phyloP scores from a whole-genome alignment of 2,113 vertebrate genomes.

The Emydocephalus ijimae region DNA sequence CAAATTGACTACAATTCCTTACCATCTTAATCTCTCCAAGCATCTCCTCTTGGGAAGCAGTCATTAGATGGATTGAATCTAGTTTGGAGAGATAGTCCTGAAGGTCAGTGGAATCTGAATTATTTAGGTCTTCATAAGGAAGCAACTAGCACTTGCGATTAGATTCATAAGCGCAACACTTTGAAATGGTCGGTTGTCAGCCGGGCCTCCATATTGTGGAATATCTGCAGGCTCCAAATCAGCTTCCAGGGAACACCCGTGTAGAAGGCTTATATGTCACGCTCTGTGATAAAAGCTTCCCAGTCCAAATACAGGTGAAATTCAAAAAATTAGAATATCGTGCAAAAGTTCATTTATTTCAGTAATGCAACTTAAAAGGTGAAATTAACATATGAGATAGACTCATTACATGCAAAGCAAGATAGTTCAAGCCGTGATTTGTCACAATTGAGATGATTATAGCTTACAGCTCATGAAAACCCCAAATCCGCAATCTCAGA shows the following conservation, averaged over 20 bases:
- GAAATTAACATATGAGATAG: too few relatives aligned
- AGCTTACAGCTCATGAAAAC: too few relatives aligned
- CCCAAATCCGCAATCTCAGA: too few relatives aligned
- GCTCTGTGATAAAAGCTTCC: neutral
- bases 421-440: too few relatives aligned
- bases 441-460: too few relatives aligned
- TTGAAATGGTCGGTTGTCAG: neutral
- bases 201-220: neutral
- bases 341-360: too few relatives aligned
- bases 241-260: neutral
- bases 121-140: neutral
- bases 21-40: neutral
- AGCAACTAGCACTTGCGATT: neutral
- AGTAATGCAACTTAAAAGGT: too few relatives aligned
- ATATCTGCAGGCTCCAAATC: neutral
- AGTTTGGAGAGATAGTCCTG: neutral
- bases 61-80: neutral
- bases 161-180: neutral
- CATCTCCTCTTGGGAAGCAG: neutral
- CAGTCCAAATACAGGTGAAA: neutral
- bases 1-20: neutral
- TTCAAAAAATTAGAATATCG: too few relatives aligned
- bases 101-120: neutral
- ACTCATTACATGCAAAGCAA: too few relatives aligned
- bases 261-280: neutral